Evolutionary conservation across 2,113 vertebrate genomes (phyloP).

Genomic region (Reinhardtius hippoglossoides): DNA sequence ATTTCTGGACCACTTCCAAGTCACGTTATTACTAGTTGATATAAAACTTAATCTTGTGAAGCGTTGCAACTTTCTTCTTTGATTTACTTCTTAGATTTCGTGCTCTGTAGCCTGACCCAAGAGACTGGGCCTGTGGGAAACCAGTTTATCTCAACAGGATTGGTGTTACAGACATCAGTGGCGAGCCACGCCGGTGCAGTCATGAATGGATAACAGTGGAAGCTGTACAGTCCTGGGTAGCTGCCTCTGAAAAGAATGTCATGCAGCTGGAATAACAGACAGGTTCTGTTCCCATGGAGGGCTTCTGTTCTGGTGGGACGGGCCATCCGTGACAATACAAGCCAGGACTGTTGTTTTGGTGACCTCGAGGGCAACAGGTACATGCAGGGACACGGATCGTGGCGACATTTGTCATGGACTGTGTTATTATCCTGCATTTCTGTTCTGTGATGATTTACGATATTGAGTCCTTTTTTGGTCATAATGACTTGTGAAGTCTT

Average conservation of each 20-base stretch:
- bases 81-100: slow-evolving; percentile 19
- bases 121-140: slow-evolving; percentile 39
- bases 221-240: slow-evolving; percentile 59
- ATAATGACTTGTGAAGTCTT: not conserved
- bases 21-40: slow-evolving; percentile 26
- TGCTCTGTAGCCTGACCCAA: slow-evolving; percentile 3
- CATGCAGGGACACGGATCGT: not conserved
- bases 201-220: slow-evolving; percentile 72
- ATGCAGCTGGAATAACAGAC: slow-evolving; percentile 81
- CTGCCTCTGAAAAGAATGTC: slow-evolving; percentile 74
- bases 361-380: slow-evolving; percentile 46
- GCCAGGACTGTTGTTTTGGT: slow-evolving; percentile 36
- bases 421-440: not conserved
- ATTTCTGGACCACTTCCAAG: slow-evolving; percentile 31
- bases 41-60: slow-evolving; percentile 19
- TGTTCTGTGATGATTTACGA: not conserved
- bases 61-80: not conserved
- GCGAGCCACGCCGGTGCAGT: slow-evolving; percentile 55
- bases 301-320: slow-evolving; percentile 63
- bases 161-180: slow-evolving; percentile 54
- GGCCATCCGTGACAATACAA: slow-evolving; percentile 33
- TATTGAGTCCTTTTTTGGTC: not conserved
- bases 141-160: slow-evolving; percentile 47
- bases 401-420: not conserved
- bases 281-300: slow-evolving; percentile 64